Evolutionary conservation across 2,113 vertebrate genomes (phyloP), one percentile per base, ranked within the genome.

Genomic region (Datnioides undecimradiatus): DNA sequence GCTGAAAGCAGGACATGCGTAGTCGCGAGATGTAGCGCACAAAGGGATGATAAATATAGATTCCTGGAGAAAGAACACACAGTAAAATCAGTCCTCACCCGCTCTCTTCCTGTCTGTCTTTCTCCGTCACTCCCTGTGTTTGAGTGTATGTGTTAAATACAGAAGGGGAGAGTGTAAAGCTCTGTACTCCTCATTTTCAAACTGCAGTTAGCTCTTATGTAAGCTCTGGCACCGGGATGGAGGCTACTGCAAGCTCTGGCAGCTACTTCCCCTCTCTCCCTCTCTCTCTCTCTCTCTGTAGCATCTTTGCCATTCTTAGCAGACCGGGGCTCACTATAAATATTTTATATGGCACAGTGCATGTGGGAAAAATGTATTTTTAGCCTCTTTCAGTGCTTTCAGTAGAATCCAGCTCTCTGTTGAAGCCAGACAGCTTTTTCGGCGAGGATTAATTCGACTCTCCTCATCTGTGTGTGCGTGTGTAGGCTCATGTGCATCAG

Each of bases 331-430:
- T 85, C 72, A 86, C 93, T 94, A 93, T 95, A 94, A 95, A 95
- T 95, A 94, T 95, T 95, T 95, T 86, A 95, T 94, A 94, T 94
- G 90, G 93, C 92, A 94, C 93, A 92, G 94, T 83, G 85, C 94
- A 94, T 87, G 90, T 93, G 93, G 94, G 93, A 93, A 92, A 91
- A 90, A 88, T 80, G 4, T 95, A 95, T 94, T 95, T 95, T 93
- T 95, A 95, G 95, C 83, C 74, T 29, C 62, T 86, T 88, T 74
- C 64, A 25, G 74, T 52, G 64, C 84, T 80, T 85, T 85, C 76
- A 88, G 31, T 31, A 48, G 71, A 67, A 83, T 40, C 40, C 58
- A 67, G 59, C 65, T 58, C 80, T 70, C 43, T 64, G 52, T 27
- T 27, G 54, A 62, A 63, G 25, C 76, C 76, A 80, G 83, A 83